Conservation (phyloP, 2,113 vertebrate species). For the Chionis minor region DNA sequence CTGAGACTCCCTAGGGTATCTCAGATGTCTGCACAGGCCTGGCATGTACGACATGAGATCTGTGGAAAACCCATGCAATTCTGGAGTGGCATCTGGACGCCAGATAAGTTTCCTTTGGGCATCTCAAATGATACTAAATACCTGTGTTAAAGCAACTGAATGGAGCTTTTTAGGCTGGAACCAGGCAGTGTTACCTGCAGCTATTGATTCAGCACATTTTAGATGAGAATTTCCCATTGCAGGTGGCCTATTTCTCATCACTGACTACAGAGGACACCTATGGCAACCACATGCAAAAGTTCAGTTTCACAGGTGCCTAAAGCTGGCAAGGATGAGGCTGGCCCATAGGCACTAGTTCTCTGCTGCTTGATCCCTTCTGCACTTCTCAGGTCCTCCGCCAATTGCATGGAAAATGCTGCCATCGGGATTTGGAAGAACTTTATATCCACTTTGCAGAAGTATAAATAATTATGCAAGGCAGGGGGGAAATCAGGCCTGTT, state of each 20-base stretch:
- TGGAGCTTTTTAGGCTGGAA: neutral
- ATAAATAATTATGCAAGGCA: conserved; percentile 5
- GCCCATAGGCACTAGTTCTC: neutral
- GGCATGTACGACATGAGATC: neutral
- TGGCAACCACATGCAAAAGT: neutral
- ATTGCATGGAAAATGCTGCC: neutral
- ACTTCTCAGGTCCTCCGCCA: neutral
- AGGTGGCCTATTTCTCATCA: neutral
- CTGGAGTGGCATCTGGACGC: neutral
- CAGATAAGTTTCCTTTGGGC: neutral
- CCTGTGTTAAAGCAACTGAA: neutral
- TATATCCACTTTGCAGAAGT: neutral
- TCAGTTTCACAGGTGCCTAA: neutral
- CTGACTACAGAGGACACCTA: neutral
- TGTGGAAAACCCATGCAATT: neutral
- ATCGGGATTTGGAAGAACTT: neutral
- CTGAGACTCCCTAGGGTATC: neutral
- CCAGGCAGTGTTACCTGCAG: neutral
- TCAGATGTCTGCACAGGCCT: neutral
- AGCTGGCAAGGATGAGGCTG: neutral
- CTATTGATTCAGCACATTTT: neutral
- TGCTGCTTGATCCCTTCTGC: neutral
- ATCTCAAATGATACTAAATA: neutral
- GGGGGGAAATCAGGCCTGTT: neutral
- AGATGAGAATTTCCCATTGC: neutral